Evolutionary conservation across 2,888 invertebrate genomes (phyloP).

Genomic region (Phortica okadai): DNA sequence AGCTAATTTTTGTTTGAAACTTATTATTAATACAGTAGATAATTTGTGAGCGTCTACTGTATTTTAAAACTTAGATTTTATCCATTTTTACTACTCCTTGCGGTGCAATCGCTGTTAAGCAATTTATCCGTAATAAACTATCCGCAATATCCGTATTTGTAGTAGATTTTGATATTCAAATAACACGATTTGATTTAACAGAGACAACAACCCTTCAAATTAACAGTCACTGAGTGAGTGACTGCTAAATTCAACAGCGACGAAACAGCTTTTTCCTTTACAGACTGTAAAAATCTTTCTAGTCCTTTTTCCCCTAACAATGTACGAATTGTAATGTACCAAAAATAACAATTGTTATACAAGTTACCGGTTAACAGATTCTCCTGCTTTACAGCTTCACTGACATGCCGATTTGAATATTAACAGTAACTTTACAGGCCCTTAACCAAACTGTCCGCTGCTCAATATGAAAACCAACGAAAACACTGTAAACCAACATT

Average conservation of each 20-base stretch:
- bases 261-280: neutral
- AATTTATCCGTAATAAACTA: neutral
- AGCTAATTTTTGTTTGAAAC: no score
- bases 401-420: no score
- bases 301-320: neutral
- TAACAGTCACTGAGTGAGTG: neutral
- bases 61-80: neutral
- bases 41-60: no score
- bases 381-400: neutral
- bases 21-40: no score
- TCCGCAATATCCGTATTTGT: slow-evolving; percentile 13
- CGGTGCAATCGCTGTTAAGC: neutral
- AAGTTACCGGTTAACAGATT: slow-evolving; percentile 20
- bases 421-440: neutral
- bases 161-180: neutral
- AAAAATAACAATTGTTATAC: slow-evolving; percentile 16
- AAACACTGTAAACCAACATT: no score
- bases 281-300: neutral
- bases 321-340: no score
- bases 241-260: neutral
- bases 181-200: neutral
- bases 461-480: no score
- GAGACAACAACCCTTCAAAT: neutral
- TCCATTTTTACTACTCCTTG: neutral
- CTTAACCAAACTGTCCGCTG: no score